A percentile compares a stretch with the other conserved stretches of the same genome.
These are phyloP conservation scores for Danaus chrysippus DNA, from an alignment of 2,888 invertebrate genomes.

Conservation along the genomic window DNA sequence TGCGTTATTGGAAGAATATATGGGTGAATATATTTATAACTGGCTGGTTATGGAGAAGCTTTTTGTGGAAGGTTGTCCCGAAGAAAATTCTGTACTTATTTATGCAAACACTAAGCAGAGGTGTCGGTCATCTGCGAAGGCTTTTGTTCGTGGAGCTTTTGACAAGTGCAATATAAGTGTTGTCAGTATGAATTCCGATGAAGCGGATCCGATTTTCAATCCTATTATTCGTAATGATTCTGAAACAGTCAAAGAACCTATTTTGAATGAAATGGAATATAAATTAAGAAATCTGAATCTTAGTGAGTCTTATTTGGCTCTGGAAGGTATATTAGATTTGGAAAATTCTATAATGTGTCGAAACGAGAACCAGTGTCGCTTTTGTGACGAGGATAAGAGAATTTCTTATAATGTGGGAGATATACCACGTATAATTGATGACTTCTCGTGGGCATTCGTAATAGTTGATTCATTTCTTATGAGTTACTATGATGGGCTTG, in stretches of 20 bases:
- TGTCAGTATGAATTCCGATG: constrained; percentile 38
- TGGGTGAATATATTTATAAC: constrained; percentile 53
- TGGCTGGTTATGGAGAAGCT: constrained; percentile 51
- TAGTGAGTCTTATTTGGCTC: constrained; percentile 39
- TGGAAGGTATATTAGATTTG: constrained; percentile 53
- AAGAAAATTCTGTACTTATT: constrained; percentile 41
- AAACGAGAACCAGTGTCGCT: constrained; percentile 45
- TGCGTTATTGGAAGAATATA: constrained; percentile 49
- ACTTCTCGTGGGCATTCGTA: constrained; percentile 44
- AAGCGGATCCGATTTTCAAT: constrained; percentile 51
- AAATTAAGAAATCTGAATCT: constrained; percentile 44
- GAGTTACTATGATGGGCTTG: constrained; percentile 58
- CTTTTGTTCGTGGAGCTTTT: constrained; percentile 54
- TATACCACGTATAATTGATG: constrained; percentile 53
- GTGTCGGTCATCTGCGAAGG: constrained; percentile 52
- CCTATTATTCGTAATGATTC: constrained; percentile 47
- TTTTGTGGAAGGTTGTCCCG: constrained; percentile 45
- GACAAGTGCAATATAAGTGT: constrained; percentile 47
- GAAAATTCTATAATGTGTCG: constrained; percentile 49
- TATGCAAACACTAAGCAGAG: constrained; percentile 57
- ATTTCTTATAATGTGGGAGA: constrained; percentile 43
- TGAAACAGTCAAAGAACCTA: constrained; percentile 36
- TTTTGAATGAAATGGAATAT: constrained; percentile 45
- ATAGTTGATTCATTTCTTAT: constrained; percentile 59
- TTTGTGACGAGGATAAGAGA: constrained; percentile 38